Percentiles rank a stretch among this genome's conserved stretches.
Conservation (phyloP, 2,113 vertebrate genomes). For the Erythrocercus mccallii region DNA sequence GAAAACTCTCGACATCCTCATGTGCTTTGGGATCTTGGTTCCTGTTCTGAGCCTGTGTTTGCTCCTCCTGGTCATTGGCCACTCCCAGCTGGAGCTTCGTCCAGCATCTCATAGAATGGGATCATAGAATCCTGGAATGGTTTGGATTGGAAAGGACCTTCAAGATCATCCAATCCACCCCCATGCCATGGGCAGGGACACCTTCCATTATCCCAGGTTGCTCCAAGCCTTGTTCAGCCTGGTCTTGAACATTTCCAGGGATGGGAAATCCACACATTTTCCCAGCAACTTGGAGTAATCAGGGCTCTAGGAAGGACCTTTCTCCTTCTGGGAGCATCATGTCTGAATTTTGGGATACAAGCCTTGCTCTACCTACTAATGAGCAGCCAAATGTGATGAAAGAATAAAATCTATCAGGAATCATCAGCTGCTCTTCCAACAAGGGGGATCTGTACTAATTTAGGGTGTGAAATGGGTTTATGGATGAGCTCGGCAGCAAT, state of each 20-base stretch:
- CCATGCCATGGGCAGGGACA: neutral
- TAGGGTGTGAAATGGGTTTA: neutral
- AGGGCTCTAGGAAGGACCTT: neutral
- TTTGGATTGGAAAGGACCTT: neutral
- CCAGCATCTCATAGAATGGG: neutral
- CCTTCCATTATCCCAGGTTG: neutral
- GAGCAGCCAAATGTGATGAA: neutral
- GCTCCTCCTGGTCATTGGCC: neutral
- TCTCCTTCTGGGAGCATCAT: neutral
- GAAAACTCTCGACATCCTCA: neutral
- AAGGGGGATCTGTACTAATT: neutral
- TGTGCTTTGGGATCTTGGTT: neutral
- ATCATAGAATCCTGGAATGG: neutral
- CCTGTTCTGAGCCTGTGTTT: neutral
- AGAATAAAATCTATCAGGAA: neutral
- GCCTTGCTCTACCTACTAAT: neutral
- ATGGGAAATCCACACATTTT: neutral
- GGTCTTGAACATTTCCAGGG: neutral
- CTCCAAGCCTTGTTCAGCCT: neutral
- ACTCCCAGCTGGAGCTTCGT: neutral
- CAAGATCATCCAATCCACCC: neutral
- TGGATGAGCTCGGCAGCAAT: rapidly evolving
- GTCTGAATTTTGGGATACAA: neutral
- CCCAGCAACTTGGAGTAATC: neutral
- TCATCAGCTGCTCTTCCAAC: neutral